Evolutionary conservation across 2,797 vertebrate species (phyloP).

Genomic region (Rhinichthys osculus): DNA sequence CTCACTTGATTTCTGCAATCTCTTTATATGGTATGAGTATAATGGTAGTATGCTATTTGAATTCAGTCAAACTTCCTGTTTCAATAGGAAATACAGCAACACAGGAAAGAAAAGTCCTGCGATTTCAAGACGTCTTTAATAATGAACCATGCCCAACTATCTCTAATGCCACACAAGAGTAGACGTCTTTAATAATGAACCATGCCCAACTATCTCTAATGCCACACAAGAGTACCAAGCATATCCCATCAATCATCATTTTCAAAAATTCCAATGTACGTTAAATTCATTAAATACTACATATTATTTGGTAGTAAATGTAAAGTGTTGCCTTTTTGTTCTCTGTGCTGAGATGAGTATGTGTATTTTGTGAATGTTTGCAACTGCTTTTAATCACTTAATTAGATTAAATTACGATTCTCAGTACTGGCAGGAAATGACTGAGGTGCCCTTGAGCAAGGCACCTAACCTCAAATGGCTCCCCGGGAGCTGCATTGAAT

Average conservation of each 20-base stretch:
- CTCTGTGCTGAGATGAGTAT: neutral
- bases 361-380: neutral
- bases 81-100: neutral
- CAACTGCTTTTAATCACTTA: neutral
- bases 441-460: neutral
- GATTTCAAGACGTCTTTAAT: neutral
- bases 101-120: neutral
- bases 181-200: no score
- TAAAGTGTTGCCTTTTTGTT: neutral
- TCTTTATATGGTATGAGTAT: no score
- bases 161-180: neutral
- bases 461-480: neutral
- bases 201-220: neutral
- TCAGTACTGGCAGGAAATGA: neutral
- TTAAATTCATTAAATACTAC: neutral
- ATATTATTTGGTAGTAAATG: neutral
- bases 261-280: neutral
- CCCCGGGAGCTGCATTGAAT: neutral
- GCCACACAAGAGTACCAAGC: neutral
- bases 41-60: neutral
- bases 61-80: neutral
- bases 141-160: neutral
- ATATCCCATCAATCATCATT: neutral
- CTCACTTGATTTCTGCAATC: neutral
- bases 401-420: neutral